phyloP scores from a whole-genome alignment of 2,797 vertebrate genomes.

The Muscicapa comitata region DNA sequence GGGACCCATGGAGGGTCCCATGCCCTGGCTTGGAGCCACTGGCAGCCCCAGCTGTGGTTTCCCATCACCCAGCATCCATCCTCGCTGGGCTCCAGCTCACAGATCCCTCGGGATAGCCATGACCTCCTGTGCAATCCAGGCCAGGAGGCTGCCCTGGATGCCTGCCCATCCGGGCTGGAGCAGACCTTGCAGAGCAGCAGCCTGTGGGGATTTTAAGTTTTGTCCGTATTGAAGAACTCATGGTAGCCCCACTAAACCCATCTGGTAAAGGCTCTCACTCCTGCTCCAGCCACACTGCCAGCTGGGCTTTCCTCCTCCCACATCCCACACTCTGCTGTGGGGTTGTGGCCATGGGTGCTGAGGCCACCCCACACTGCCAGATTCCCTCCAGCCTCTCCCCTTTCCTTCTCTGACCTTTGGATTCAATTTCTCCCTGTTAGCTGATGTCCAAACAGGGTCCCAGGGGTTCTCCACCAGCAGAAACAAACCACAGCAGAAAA shows the following conservation, averaged over 20 bases:
- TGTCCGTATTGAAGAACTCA: not conserved
- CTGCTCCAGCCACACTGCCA: not conserved
- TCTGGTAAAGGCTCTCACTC: not conserved
- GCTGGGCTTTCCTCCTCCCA: not conserved
- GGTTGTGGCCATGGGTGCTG: not conserved
- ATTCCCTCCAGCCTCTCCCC: not conserved
- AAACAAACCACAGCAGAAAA: not conserved
- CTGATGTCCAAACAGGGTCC: not conserved
- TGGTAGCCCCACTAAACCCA: not conserved
- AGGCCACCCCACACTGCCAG: not conserved
- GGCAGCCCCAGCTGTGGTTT: accelerated
- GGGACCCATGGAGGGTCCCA: accelerated
- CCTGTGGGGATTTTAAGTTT: not conserved
- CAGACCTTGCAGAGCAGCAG: not conserved
- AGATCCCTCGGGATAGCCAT: not conserved
- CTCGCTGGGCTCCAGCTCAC: accelerated
- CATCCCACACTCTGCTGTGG: not conserved
- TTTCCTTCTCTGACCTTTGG: constrained; percentile 28
- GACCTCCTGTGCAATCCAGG: not conserved
- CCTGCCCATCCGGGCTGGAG: not conserved
- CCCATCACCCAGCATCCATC: not conserved
- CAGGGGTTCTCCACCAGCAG: not conserved
- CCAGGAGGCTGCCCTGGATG: not conserved
- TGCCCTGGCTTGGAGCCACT: not conserved
- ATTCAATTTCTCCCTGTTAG: not conserved